phyloP scores from a whole-genome alignment of 2,888 invertebrate species.

The Eupithecia abbreviata region DNA sequence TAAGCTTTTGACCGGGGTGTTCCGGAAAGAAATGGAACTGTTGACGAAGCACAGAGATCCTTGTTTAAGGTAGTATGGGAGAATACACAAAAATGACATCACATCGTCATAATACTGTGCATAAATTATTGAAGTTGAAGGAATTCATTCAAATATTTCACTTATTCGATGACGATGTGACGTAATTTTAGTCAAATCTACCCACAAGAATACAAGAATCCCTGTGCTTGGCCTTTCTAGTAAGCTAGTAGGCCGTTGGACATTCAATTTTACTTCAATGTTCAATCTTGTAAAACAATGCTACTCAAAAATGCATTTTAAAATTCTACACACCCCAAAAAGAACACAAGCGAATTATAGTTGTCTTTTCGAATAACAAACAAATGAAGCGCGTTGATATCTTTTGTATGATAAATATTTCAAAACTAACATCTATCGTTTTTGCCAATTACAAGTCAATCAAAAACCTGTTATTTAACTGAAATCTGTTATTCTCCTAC shows the following conservation, averaged over 20 bases:
- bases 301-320: neutral
- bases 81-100: neutral
- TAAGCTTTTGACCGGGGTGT: neutral
- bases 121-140: neutral
- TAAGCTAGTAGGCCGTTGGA: neutral
- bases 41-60: neutral
- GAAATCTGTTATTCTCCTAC: neutral
- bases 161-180: too few species aligned
- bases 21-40: neutral
- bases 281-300: neutral
- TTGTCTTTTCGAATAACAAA: neutral
- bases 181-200: too few species aligned
- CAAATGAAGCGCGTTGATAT: slow-evolving; percentile 5
- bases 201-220: too few species aligned
- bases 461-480: neutral
- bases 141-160: neutral
- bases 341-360: neutral
- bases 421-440: neutral
- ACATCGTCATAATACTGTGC: neutral
- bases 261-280: neutral
- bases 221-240: too few species aligned
- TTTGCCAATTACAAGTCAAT: neutral
- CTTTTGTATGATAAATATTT: neutral
- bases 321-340: neutral
- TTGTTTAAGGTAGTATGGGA: neutral